Evolutionary conservation across 2,113 vertebrate species (phyloP).

Genomic region (Anguilla japonica): DNA sequence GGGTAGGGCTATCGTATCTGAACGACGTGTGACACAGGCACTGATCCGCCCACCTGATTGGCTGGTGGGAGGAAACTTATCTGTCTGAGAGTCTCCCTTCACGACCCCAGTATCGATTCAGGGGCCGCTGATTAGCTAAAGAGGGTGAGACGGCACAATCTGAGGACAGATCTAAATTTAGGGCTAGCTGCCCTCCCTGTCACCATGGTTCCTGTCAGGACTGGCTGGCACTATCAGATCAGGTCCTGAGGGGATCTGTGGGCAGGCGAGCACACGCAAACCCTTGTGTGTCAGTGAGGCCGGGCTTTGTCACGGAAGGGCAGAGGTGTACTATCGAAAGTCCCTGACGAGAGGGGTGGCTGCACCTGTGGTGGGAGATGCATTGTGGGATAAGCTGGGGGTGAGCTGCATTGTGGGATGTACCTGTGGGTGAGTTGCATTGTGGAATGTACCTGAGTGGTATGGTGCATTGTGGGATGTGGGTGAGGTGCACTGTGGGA

Average conservation of each 20-base stretch:
- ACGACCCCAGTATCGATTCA: not conserved
- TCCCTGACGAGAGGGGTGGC: no score
- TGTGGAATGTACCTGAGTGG: not conserved
- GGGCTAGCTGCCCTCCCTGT: no score
- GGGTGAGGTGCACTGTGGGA: not conserved
- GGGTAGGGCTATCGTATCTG: not conserved
- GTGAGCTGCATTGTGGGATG: not conserved
- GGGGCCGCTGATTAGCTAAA: not conserved
- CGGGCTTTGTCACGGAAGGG: no score
- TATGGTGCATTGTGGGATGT: not conserved
- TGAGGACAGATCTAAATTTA: not conserved
- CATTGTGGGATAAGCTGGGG: not conserved
- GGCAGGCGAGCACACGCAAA: no score
- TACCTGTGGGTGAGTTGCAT: not conserved
- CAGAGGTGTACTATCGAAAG: no score
- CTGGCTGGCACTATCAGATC: not conserved
- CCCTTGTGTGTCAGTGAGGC: no score
- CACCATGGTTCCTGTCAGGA: not conserved
- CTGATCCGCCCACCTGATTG: not conserved
- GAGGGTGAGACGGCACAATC: not conserved
- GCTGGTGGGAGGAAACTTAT: not conserved
- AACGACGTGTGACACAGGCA: not conserved
- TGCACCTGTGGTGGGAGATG: not conserved
- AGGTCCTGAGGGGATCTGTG: not conserved
- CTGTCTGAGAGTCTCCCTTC: not conserved